Conservation (phyloP, 2,113 vertebrate genomes). For the Pygoscelis antarcticus region DNA sequence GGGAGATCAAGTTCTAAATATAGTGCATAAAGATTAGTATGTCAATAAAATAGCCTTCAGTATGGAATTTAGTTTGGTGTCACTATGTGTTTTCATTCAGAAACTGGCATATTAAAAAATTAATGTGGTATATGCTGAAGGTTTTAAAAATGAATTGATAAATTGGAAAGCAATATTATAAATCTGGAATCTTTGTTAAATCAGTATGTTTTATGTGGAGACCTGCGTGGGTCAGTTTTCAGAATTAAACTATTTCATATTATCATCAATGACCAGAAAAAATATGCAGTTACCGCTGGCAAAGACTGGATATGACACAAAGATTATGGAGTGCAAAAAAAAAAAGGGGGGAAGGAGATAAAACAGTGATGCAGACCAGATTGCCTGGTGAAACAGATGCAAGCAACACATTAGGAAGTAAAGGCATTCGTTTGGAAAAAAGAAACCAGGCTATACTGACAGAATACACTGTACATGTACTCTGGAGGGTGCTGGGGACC, state of each 20-base stretch:
- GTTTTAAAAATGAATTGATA: neutral
- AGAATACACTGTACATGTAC: neutral
- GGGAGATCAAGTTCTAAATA: neutral
- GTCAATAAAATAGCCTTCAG: neutral
- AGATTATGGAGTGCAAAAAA: neutral
- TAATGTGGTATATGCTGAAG: neutral
- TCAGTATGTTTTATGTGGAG: neutral
- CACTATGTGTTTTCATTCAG: neutral
- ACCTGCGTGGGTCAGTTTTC: neutral
- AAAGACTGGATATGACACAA: neutral
- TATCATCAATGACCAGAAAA: neutral
- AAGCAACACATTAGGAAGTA: constrained; percentile 9
- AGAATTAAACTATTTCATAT: neutral
- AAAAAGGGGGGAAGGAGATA: neutral
- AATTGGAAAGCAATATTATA: neutral
- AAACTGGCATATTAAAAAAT: neutral
- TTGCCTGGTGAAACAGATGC: constrained; percentile 35
- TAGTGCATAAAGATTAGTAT: neutral
- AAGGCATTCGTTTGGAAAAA: neutral
- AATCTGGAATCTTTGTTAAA: neutral
- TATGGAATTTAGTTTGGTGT: neutral
- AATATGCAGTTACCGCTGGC: neutral
- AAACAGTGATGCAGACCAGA: constrained; percentile 38
- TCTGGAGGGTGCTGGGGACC: neutral
- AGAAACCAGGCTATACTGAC: neutral